Conservation (phyloP, 2,113 vertebrate species). For the Bubalus kerabau region DNA sequence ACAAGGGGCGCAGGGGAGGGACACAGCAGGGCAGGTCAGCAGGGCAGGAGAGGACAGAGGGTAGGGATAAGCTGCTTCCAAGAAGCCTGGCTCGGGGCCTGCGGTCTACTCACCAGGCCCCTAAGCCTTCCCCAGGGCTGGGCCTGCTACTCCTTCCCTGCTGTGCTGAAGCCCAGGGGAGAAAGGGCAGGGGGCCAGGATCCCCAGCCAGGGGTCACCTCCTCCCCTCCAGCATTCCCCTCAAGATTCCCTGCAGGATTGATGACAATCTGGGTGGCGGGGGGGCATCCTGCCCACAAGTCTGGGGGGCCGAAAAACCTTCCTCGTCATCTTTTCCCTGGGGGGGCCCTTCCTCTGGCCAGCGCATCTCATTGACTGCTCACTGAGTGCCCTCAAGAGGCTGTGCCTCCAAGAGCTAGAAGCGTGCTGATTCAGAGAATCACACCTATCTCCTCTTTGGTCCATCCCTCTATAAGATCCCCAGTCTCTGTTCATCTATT, state of each 20-base stretch:
- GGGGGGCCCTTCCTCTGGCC: not conserved
- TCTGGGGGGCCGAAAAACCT: not conserved
- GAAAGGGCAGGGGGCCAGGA: not conserved
- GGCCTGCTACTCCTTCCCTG: not conserved
- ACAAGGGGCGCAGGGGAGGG: not conserved
- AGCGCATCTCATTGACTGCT: not conserved
- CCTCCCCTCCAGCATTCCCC: not conserved
- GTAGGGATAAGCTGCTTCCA: constrained; percentile 45
- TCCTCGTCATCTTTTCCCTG: not conserved
- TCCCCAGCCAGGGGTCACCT: not conserved
- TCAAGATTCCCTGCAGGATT: not conserved
- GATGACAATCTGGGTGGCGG: not conserved
- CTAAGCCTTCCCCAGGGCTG: constrained; percentile 7
- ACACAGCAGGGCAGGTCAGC: constrained; percentile 43
- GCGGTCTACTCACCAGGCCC: constrained; percentile 54
- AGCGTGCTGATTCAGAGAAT: not conserved
- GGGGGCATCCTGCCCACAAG: not conserved
- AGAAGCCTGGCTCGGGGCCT: constrained; percentile 48
- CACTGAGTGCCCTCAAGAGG: not conserved
- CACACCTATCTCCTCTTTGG: not conserved
- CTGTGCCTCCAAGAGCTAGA: not conserved
- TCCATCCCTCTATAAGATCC: not conserved
- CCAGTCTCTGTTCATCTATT: not conserved
- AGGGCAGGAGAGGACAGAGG: constrained; percentile 40
- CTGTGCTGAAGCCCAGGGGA: not conserved